Base-by-base conservation (phyloP, 2,797 vertebrate species). In the Gadopsis marmoratus region DNA sequence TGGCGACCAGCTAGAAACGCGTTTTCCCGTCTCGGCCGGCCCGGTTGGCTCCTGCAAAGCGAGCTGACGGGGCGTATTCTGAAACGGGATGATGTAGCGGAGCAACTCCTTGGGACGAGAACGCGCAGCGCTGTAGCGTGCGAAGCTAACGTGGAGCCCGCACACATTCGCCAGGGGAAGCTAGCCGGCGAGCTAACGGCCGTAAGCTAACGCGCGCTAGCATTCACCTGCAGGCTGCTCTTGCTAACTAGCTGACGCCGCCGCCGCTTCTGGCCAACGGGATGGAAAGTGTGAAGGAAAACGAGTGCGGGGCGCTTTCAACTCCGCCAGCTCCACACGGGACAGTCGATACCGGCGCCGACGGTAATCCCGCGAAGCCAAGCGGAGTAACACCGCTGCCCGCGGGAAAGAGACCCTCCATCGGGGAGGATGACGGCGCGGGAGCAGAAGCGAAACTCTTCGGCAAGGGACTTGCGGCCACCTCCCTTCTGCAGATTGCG, bases 401-500 rank as follows among this genome's bases (percentile, higher is more conserved):
- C 6, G 54, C 86, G 50, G 91, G 81, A 10, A 94, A 92, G 78
- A 92, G 90, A 93, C 81, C 88, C 9, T 92, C 90, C 39, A 80
- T 89, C 53, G 93, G 87, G 41, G 94, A 91, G 71, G 93, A 95
- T 55, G 92, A 94, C 65, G 87, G 86, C 9, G 91, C 91, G 50
- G 86, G 94, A 87, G 73, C 93, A 54, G 85, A 96, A 87, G 66
- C 94, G 86, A 95, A 93, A 94, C 90, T 92, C 87, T 96, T 93
- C 81, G 95, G 90, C 81, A 96, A 90, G 93, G 94, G 89, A 73
- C 88, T 87, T 0, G 91, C 91, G 3, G 94, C 95, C 87, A 93
- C 93, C 92, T 92, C 93, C 89, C 93, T 94, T 17, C 92, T 94
- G 16, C 93, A 94, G 87, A 93, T 94, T 5, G 92, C 94, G 21